Conservation (phyloP, 2,888 invertebrate species). For the Hipparchia semele region DNA sequence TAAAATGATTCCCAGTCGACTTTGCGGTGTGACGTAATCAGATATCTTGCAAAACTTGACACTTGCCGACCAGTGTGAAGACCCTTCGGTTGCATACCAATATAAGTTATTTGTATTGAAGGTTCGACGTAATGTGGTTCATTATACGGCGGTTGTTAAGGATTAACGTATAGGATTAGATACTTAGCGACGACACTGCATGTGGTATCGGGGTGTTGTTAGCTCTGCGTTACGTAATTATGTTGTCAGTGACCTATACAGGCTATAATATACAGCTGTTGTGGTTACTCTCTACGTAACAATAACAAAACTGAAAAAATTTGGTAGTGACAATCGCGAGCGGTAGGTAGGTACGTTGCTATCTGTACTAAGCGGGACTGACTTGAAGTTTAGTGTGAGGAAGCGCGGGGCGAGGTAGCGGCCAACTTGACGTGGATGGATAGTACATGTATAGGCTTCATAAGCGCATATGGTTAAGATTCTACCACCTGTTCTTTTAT, state of each 20-base stretch:
- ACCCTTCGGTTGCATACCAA: conserved; percentile 22
- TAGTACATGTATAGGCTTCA: no score
- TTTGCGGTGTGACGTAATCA: conserved; percentile 33
- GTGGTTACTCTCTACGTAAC: no score
- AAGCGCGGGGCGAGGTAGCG: no score
- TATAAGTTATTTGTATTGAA: conserved; percentile 34
- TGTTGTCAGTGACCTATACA: conserved; percentile 2
- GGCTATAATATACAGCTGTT: no score
- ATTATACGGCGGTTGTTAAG: conserved; percentile 28
- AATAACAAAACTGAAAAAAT: no score
- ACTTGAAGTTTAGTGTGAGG: no score
- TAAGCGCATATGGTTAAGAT: no score
- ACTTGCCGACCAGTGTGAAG: conserved; percentile 31
- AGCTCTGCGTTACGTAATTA: conserved; percentile 33
- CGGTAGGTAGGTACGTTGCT: no score
- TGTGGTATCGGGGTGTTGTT: conserved; percentile 42
- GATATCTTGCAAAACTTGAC: conserved; percentile 39
- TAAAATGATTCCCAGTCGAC: conserved; percentile 33
- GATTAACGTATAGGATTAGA: conserved; percentile 42
- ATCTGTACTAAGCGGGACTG: no score
- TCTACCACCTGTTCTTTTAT: no score
- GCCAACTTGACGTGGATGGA: no score
- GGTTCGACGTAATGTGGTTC: conserved; percentile 21
- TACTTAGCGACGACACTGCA: conserved; percentile 37
- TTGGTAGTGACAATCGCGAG: no score